Conservation (phyloP, 2,113 vertebrate genomes). For the Puntigrus tetrazona region DNA sequence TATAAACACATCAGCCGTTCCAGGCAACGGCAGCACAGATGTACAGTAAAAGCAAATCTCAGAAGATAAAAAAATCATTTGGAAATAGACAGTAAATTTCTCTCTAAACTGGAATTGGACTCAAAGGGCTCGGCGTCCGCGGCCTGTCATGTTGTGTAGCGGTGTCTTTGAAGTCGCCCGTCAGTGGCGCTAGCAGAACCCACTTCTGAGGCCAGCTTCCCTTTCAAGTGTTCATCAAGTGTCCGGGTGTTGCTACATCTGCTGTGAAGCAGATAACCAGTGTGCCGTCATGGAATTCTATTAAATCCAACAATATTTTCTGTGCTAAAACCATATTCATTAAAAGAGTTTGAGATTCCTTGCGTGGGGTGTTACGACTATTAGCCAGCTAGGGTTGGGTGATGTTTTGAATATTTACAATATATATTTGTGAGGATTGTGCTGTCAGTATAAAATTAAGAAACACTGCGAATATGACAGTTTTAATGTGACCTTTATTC, state of each 20-base stretch:
- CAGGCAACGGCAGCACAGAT: slow-evolving; percentile 60
- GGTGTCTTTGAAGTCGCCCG: slow-evolving; percentile 71
- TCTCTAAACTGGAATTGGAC: slow-evolving; percentile 65
- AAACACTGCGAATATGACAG: not conserved
- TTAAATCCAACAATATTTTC: slow-evolving; percentile 43
- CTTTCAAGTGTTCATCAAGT: slow-evolving; percentile 76
- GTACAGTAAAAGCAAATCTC: slow-evolving; percentile 66
- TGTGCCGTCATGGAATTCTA: slow-evolving; percentile 67
- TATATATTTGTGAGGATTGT: not conserved
- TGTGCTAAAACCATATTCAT: slow-evolving; percentile 23
- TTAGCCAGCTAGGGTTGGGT: not conserved
- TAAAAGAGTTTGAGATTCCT: not conserved
- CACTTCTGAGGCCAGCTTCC: slow-evolving; percentile 70
- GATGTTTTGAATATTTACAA: not conserved
- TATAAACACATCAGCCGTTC: slow-evolving; percentile 67
- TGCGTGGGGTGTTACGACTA: not conserved
- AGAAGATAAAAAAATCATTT: slow-evolving; percentile 44
- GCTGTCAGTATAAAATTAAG: slow-evolving; percentile 6
- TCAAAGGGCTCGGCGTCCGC: slow-evolving; percentile 63
- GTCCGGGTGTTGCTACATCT: slow-evolving; percentile 69
- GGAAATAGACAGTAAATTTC: slow-evolving; percentile 68
- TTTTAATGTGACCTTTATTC: not conserved
- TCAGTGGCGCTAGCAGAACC: slow-evolving; percentile 67
- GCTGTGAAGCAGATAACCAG: slow-evolving; percentile 70
- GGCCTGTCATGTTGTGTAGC: slow-evolving; percentile 72